Conservation (phyloP, 2,797 vertebrate species). For the Naso thynnoides region DNA sequence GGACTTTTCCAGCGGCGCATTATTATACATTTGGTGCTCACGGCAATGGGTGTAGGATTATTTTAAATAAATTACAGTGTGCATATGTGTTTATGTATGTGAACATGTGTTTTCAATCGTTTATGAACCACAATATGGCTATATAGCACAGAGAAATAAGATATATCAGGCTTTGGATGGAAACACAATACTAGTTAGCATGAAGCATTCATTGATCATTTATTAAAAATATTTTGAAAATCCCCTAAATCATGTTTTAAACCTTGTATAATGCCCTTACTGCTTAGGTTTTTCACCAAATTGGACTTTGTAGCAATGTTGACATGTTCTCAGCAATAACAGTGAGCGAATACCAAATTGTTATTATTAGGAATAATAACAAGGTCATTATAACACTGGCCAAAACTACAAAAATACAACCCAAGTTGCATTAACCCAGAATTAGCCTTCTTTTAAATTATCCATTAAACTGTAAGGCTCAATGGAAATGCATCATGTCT, state of each 20-base stretch:
- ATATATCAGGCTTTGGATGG: not conserved
- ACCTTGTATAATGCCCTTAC: not conserved
- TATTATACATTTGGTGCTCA: constrained; percentile 1
- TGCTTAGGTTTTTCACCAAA: not conserved
- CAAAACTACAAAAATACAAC: not conserved
- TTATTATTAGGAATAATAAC: not conserved
- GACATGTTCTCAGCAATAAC: not conserved
- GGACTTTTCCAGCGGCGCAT: not conserved
- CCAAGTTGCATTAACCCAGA: not conserved
- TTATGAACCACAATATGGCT: not conserved
- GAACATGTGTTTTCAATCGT: constrained; percentile 11
- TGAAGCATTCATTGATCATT: not conserved
- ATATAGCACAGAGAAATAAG: constrained; percentile 7
- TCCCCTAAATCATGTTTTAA: not conserved
- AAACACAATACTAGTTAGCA: not conserved
- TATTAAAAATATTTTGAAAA: not conserved
- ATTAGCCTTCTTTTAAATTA: not conserved
- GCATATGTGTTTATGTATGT: constrained; percentile 5
- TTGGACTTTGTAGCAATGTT: not conserved
- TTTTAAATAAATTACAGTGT: constrained; percentile 3
- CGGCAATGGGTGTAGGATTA: not conserved
- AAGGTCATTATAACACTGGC: not conserved
- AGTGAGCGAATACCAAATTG: not conserved
- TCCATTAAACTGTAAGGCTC: not conserved
- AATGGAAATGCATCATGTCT: not conserved